phyloP scores from a whole-genome alignment of 2,888 invertebrate genomes.

The Ophion ellenae region DNA sequence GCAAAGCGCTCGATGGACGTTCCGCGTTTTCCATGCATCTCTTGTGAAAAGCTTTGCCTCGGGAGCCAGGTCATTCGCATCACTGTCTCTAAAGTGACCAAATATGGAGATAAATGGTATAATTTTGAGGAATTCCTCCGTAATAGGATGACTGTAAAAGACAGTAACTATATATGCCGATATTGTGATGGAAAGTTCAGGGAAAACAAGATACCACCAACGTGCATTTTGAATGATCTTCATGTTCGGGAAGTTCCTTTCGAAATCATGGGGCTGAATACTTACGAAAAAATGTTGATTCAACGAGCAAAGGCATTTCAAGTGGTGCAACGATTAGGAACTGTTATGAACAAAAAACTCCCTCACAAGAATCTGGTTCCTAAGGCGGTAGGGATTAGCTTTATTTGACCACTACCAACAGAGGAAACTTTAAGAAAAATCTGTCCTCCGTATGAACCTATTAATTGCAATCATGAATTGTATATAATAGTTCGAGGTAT shows the following conservation, averaged over 20 bases:
- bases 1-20: slow-evolving; percentile 54
- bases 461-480: slow-evolving; percentile 74
- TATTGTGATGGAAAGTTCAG: slow-evolving; percentile 69
- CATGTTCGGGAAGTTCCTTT: slow-evolving; percentile 54
- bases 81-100: background rate
- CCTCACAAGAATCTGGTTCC: slow-evolving; percentile 64
- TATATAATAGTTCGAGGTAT: slow-evolving; percentile 75
- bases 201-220: slow-evolving; percentile 68
- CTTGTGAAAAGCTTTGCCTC: slow-evolving; percentile 68
- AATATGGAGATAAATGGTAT: slow-evolving; percentile 48
- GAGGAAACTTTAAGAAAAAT: slow-evolving; percentile 76
- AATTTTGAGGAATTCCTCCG: slow-evolving; percentile 44
- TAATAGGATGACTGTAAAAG: background rate
- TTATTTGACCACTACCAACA: slow-evolving; percentile 70
- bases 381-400: slow-evolving; percentile 66
- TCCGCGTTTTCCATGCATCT: slow-evolving; percentile 54
- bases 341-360: slow-evolving; percentile 74
- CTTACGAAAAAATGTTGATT: slow-evolving; percentile 70
- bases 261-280: slow-evolving; percentile 69
- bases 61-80: slow-evolving; percentile 16
- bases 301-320: slow-evolving; percentile 67
- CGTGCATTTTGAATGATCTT: slow-evolving; percentile 72
- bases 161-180: slow-evolving; percentile 55
- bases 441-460: slow-evolving; percentile 70
- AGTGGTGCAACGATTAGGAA: slow-evolving; percentile 71